These are phyloP conservation scores for Megalurothrips usitatus DNA, from an alignment of 2,888 invertebrate genomes.

Conservation along the genomic window DNA sequence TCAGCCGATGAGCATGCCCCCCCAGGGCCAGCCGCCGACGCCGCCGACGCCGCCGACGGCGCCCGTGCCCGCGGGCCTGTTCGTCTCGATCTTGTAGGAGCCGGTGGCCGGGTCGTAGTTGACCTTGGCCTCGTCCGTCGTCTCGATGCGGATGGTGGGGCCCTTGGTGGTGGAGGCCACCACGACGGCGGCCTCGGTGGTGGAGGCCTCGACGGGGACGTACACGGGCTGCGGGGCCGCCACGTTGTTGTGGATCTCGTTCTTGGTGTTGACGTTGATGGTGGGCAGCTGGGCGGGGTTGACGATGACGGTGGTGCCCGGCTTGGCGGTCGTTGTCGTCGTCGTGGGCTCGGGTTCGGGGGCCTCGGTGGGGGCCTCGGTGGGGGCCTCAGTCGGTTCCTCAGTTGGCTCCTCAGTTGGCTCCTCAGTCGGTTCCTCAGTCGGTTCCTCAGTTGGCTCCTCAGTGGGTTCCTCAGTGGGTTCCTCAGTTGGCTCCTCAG, in stretches of 20 bases:
- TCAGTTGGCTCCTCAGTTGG: neutral
- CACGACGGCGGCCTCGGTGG: neutral
- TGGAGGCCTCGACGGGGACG: neutral
- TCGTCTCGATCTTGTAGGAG: neutral
- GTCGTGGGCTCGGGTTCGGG: neutral
- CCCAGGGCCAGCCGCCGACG: neutral
- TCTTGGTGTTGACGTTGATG: constrained; percentile 7
- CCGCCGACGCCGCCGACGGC: neutral
- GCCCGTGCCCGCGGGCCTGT: neutral
- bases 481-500: neutral
- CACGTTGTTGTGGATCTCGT: constrained; percentile 5
- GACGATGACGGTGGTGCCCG: neutral
- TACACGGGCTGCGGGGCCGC: neutral
- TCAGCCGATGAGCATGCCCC: neutral
- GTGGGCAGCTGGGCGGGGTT: neutral
- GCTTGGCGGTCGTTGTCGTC: neutral
- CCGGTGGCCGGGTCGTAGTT: neutral
- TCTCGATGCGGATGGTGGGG: constrained; percentile 21
- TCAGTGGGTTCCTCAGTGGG: neutral
- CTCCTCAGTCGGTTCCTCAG: neutral
- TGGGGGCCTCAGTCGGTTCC: neutral
- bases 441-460: neutral
- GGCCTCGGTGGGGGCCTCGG: neutral
- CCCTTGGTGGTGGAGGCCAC: neutral
- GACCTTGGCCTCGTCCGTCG: constrained; percentile 10